Evolutionary conservation across 2,113 vertebrate genomes (phyloP).

Genomic region (Limanda limanda): DNA sequence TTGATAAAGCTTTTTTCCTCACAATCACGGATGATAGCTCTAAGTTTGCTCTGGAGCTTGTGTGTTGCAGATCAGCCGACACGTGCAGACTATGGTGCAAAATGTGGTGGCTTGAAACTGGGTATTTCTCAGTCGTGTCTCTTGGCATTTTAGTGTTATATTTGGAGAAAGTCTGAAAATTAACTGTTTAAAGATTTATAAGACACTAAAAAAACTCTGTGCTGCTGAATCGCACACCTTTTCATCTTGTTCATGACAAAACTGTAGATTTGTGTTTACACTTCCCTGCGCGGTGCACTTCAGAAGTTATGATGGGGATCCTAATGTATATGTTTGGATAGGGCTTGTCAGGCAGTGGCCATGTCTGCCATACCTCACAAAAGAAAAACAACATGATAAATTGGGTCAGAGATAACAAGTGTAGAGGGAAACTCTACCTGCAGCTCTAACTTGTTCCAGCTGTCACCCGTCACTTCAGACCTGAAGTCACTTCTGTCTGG

Average conservation of each 20-base stretch:
- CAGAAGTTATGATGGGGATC: constrained; percentile 6
- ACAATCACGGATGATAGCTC: constrained; percentile 61
- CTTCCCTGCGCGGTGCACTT: constrained; percentile 10
- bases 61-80: constrained; percentile 34
- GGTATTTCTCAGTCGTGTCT: constrained; percentile 37
- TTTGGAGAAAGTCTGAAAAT: constrained; percentile 28
- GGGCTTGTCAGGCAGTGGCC: constrained; percentile 21
- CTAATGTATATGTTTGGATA: constrained; percentile 28
- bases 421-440: constrained; percentile 2
- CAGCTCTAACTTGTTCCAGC: constrained; percentile 6
- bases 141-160: constrained; percentile 5
- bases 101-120: constrained; percentile 43
- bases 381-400: constrained; percentile 32
- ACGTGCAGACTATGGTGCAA: constrained; percentile 20
- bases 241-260: constrained; percentile 19
- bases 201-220: constrained; percentile 2
- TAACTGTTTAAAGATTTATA: constrained; percentile 29
- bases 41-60: constrained; percentile 45
- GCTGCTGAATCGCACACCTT: constrained; percentile 17
- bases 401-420: constrained; percentile 49
- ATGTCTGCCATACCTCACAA: constrained; percentile 36
- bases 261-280: constrained; percentile 17
- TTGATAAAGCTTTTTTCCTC: constrained; percentile 66
- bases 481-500: not conserved
- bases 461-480: constrained; percentile 22